phyloP scores from a whole-genome alignment of 2,888 invertebrate species.

The Diplolepis rosae region DNA sequence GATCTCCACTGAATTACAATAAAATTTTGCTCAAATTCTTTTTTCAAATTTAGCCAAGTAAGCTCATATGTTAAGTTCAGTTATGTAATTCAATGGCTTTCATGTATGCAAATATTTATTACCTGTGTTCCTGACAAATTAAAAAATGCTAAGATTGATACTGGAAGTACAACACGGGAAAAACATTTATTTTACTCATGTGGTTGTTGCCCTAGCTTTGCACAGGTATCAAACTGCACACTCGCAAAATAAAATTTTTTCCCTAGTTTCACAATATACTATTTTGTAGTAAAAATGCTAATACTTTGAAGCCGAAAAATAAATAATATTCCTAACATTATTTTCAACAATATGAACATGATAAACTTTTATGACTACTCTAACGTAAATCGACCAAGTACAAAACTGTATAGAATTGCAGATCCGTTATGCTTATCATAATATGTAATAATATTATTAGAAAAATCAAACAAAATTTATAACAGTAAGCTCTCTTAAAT shows the following conservation, averaged over 20 bases:
- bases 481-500: constrained; percentile 27
- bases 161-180: too few relatives aligned
- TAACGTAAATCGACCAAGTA: constrained; percentile 17
- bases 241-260: too few relatives aligned
- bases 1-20: constrained; percentile 16
- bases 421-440: too few relatives aligned
- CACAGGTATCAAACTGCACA: too few relatives aligned
- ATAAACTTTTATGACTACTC: constrained; percentile 4
- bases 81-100: neutral
- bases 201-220: too few relatives aligned
- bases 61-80: neutral
- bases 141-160: too few relatives aligned
- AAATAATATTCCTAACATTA: neutral
- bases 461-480: constrained; percentile 5
- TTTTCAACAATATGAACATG: neutral
- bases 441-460: neutral
- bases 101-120: neutral
- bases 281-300: too few relatives aligned
- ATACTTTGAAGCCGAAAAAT: neutral
- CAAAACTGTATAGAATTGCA: too few relatives aligned
- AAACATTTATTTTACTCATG: too few relatives aligned
- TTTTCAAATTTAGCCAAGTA: neutral
- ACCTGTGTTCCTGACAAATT: too few relatives aligned
- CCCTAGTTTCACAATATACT: too few relatives aligned
- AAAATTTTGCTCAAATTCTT: neutral